Evolutionary conservation across 2,113 vertebrate genomes (phyloP), one percentile per base, ranked within the genome.

Genomic region (Rhinolophus sinicus): DNA sequence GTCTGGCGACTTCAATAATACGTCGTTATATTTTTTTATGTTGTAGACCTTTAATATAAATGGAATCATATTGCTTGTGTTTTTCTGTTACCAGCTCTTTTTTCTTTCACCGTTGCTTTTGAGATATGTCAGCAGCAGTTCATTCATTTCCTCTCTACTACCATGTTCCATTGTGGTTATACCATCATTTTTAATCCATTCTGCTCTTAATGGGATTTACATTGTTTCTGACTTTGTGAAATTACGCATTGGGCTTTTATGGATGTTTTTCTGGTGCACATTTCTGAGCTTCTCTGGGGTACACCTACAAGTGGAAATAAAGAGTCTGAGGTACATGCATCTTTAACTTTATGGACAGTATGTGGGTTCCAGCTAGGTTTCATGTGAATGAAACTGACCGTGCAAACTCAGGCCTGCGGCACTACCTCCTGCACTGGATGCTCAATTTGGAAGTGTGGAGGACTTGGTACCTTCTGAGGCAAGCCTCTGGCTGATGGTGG

Each of bases 221-320:
- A 24, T 33, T 90, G 86, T 60, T 82, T 87, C 67, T 69, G 14
- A 85, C 62, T 88, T 69, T 35, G 60, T 95, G 40, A 95, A 90
- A 78, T 44, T 26, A 88, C 62, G 50, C 50, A 77, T 18, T 1
- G 22, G 18, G n/a, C 26, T 38, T 67, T 90, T 60, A 60, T 8
- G 47, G 12, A 64, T 12, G 13, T 33, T 86, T 56, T 60, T 24
- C 60, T 90, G 30, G 40, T 44, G n/a, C 58, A 67, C 18, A 44
- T 14, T 35, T 78, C 52, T 15, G 11, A 65, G 30, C 24, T 90
- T 73, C 80, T 81, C 6, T 62, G 7, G 38, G 64, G 30, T 60
- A 19, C 13, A 38, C 7, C 5, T 28, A 8, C 5, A 26, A 52
- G 58, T 24, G 35, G 50, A 84, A 75, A 60, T 24, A 15, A 47